Evolutionary conservation across 2,888 invertebrate species (phyloP), one percentile per base, ranked within the genome.

Genomic region (Auanema freiburgensis): DNA sequence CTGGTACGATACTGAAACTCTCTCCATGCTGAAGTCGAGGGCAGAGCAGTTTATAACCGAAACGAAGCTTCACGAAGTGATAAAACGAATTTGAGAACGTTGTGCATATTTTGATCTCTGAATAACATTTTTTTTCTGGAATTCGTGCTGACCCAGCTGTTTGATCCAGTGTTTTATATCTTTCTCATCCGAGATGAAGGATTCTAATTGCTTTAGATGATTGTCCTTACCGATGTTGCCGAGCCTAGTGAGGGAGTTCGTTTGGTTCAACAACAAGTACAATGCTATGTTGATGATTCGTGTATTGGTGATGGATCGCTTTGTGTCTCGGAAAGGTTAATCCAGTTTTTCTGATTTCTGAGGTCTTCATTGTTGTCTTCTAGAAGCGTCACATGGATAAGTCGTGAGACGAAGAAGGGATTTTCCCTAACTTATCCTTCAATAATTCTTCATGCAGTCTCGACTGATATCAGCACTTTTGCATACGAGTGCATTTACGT

Each of bases 381-480:
- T 51, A 76, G 73, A 14, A 53, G 49, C n/a, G 68, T 77, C 12
- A 67, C 66, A 2, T 76, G 76, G 76, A 50, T 55, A 14, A 46
- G 25, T 52, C 40, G 53, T 6, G 18, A 58, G 24, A 55, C 61
- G n/a, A 53, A 64, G 23, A 71, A 71, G 40, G 90, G 90, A 25
- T 89, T 92, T 79, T 88, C 89, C 0, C 84, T 92, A 60, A 85
- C 89, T 73, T 92, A 91, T 83, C 89, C 88, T 1, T 88, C 88
- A 76, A 91, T 92, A 82, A 88, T 89, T 0, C 86, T 91, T 12
- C 91, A 92, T 79, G 92, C 91, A 0, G 86, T 91, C 21, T 90
- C 90, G 56, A 86, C 90, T 72, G 91, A 91, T 71, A 83, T 87
- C 44, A 85, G 85, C 66, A 85, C 87, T 51, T 89, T 89, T 85